Evolutionary conservation across 2,797 vertebrate genomes (phyloP).

Genomic region (Epinephelus awoara): DNA sequence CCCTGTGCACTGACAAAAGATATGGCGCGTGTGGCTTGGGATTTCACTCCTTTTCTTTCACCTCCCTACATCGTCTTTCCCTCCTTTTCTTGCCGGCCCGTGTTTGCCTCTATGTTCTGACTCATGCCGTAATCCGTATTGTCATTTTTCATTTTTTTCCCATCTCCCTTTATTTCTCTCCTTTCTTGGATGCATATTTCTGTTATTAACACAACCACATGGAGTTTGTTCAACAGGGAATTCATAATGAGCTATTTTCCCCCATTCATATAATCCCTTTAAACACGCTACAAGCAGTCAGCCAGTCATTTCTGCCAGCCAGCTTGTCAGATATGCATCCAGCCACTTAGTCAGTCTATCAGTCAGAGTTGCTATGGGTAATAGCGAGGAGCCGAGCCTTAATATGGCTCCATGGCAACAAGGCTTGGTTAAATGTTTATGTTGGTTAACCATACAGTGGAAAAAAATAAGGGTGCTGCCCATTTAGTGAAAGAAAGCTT

Average conservation of each 20-base stretch:
- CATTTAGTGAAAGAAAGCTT: constrained; percentile 15
- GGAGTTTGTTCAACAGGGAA: constrained; percentile 50
- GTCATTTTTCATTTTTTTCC: constrained; percentile 25
- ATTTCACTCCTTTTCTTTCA: constrained; percentile 17
- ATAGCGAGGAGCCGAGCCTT: constrained; percentile 56
- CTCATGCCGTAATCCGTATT: constrained; percentile 34
- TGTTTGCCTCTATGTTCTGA: constrained; percentile 15
- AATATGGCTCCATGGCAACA: constrained; percentile 75
- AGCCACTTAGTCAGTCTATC: constrained; percentile 65
- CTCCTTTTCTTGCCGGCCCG: neutral
- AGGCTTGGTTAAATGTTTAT: constrained; percentile 66
- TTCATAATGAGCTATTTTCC: constrained; percentile 59
- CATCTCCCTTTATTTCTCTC: neutral
- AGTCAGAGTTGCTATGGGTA: constrained; percentile 67
- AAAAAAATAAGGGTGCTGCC: constrained; percentile 4
- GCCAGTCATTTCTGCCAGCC: constrained; percentile 53
- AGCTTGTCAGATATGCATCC: constrained; percentile 67
- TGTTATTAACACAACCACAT: constrained; percentile 33
- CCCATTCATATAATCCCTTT: constrained; percentile 65
- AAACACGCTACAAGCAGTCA: constrained; percentile 55
- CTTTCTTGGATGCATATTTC: constrained; percentile 15
- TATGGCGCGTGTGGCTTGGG: constrained; percentile 58
- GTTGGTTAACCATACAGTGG: constrained; percentile 52
- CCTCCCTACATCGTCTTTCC: neutral
- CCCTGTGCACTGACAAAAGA: constrained; percentile 65